Evolutionary conservation across 2,797 vertebrate species (phyloP).

Genomic region (Takifugu ocellatus): DNA sequence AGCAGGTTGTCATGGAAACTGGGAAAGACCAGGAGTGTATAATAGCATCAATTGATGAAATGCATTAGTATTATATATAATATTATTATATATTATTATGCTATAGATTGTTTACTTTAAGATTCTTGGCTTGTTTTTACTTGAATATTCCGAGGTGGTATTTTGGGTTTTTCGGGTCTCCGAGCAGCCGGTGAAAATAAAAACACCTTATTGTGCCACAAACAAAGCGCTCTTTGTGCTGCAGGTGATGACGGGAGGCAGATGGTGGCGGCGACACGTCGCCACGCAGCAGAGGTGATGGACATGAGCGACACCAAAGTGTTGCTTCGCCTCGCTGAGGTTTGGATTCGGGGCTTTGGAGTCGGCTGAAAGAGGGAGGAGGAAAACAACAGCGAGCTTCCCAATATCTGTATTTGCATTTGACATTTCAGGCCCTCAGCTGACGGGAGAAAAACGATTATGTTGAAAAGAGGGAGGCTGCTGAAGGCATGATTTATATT

Average conservation of each 20-base stretch:
- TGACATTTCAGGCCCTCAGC: conserved; percentile 48
- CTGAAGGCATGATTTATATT: conserved; percentile 21
- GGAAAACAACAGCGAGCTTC: conserved; percentile 8
- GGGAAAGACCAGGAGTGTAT: no score
- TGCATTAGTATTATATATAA: no score
- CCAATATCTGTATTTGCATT: conserved; percentile 52
- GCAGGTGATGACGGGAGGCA: conserved; percentile 27
- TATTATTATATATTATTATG: no score
- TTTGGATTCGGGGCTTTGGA: conserved; percentile 3
- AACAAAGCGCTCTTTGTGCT: conserved; percentile 49
- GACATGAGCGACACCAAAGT: conserved; percentile 46
- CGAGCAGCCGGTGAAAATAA: conserved; percentile 18
- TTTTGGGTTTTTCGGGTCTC: no score
- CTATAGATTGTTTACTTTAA: no score
- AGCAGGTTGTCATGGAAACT: no score
- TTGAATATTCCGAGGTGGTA: no score
- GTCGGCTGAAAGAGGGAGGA: conserved; percentile 22
- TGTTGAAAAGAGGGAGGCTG: conserved; percentile 12
- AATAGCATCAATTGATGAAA: no score
- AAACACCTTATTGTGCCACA: conserved; percentile 37
- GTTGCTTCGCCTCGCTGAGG: conserved; percentile 35
- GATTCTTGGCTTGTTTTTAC: no score
- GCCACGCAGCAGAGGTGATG: conserved; percentile 26
- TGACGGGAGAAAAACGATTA: conserved; percentile 24
- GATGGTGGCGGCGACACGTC: conserved; percentile 23